Percentiles rank a stretch among this genome's conserved stretches.
phyloP scores from a whole-genome alignment of 1,140 invertebrate species.

The Ceratosolen fusciceps region DNA sequence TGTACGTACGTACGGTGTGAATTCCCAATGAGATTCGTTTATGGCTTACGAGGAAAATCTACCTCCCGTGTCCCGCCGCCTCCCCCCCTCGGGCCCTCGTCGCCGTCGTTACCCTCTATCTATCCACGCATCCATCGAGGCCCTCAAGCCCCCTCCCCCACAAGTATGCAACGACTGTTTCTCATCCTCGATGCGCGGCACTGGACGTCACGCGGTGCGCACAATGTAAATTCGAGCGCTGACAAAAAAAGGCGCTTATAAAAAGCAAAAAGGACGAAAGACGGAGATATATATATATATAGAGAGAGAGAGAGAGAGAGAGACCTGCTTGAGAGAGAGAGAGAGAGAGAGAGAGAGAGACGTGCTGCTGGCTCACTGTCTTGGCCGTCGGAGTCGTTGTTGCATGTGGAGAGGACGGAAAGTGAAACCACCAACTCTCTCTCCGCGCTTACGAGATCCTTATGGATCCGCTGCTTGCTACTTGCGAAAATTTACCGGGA shows the following conservation, averaged over 20 bases:
- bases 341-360: neutral
- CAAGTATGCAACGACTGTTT: constrained; percentile 9
- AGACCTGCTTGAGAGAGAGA: neutral
- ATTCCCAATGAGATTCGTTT: too few species aligned
- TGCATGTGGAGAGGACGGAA: constrained; percentile 5
- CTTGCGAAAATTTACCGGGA: too few species aligned
- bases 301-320: too few species aligned
- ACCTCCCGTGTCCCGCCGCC: too few species aligned
- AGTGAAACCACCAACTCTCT: constrained; percentile 29
- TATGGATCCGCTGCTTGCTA: too few species aligned
- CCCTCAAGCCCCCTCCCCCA: too few species aligned
- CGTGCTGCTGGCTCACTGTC: neutral
- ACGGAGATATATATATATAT: too few species aligned
- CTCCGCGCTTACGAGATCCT: constrained; percentile 11
- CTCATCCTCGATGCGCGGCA: neutral
- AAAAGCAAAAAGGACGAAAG: neutral
- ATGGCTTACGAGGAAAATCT: too few species aligned
- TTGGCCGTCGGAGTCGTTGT: too few species aligned
- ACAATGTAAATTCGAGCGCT: constrained; percentile 41
- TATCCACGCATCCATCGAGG: neutral
- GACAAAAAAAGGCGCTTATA: constrained; percentile 8
- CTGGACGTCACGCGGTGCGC: constrained; percentile 42
- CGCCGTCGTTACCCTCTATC: too few species aligned
- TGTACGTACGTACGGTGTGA: too few species aligned
- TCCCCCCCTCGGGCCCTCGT: too few species aligned